Evolutionary conservation across 2,113 vertebrate genomes (phyloP), one percentile per base, ranked within the genome.

Genomic region (Hippocampus comes): DNA sequence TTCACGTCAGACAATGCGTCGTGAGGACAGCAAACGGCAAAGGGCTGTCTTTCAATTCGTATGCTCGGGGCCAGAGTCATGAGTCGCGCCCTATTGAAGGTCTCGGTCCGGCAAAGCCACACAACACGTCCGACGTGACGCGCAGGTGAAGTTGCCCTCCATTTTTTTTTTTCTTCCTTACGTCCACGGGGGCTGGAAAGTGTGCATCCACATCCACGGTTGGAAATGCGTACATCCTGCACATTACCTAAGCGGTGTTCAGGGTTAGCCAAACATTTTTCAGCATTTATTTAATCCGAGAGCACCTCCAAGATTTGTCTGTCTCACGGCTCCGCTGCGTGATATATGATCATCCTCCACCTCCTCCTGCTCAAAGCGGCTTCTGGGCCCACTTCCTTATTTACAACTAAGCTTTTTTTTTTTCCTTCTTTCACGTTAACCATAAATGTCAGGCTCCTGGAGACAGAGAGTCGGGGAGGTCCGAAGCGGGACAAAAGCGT

Each of bases 401-500:
- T 89, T 90, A 86, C 82, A 84, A 59, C 85, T 77, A 8, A 5
- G 73, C 80, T 71, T 78, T 78, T 84, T 66, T 21, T 9, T 9
- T 17, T 30, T 17, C 56, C 64, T n/a, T 55, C 34, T 80, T 80
- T 74, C 17, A 82, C 73, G 77, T 82, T 88, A 81, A 82, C 77
- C 85, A 86, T 89, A 91, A 90, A 91, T 86, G 88, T 89, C 88
- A 88, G 78, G 72, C 79, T 84, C 56, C 48, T 86, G 86, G 88
- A 91, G 88, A 89, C 90, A 88, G 85, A 79, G 71, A 90, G 87
- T 86, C 84, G 76, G 85, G 80, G 80, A 87, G 86, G 88, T 90
- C 86, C 72, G 69, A 73, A 61, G 48, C 67, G 74, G 86, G 82
- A 91, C 90, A 91, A 90, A 90, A 90, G 87, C 80, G 77, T 86